Percentiles rank a stretch among this genome's conserved stretches.
Conservation (phyloP, 2,797 vertebrate species). For the Austrolebias charrua region DNA sequence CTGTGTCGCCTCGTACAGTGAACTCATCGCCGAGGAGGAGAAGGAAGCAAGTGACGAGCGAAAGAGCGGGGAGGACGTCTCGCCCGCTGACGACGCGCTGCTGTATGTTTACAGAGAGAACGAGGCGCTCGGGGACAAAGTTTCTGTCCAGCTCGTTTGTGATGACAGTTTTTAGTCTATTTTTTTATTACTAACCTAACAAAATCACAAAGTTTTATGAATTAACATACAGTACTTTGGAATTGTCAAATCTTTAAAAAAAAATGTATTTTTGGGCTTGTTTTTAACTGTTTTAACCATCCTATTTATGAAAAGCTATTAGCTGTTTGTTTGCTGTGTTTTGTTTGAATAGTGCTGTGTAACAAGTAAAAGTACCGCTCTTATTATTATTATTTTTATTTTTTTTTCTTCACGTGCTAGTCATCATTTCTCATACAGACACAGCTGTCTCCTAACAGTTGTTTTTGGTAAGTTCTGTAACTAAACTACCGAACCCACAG, state of each 20-base stretch:
- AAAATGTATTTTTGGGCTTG: no score
- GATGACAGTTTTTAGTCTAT: constrained; percentile 18
- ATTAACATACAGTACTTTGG: no score
- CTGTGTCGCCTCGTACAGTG: constrained; percentile 82
- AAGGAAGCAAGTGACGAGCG: constrained; percentile 41
- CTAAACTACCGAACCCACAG: no score
- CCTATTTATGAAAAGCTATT: background rate
- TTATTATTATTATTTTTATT: no score
- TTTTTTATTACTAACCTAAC: background rate
- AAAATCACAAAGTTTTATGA: background rate
- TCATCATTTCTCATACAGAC: no score
- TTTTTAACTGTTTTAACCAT: background rate
- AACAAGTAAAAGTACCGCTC: background rate
- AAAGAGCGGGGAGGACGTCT: constrained; percentile 22
- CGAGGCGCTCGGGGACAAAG: constrained; percentile 72
- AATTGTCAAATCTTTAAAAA: background rate
- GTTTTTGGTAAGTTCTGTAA: no score
- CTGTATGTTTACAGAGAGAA: constrained; percentile 81
- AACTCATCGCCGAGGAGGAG: constrained; percentile 77
- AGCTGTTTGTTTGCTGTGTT: background rate
- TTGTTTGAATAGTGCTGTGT: background rate
- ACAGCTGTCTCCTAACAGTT: no score
- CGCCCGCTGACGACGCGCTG: background rate
- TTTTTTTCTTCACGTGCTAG: no score
- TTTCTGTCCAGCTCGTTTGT: constrained; percentile 61